A percentile compares a stretch with the other conserved stretches of the same genome.
Conservation (phyloP, 2,888 invertebrate genomes). For the Kryphioiulus occultus region DNA sequence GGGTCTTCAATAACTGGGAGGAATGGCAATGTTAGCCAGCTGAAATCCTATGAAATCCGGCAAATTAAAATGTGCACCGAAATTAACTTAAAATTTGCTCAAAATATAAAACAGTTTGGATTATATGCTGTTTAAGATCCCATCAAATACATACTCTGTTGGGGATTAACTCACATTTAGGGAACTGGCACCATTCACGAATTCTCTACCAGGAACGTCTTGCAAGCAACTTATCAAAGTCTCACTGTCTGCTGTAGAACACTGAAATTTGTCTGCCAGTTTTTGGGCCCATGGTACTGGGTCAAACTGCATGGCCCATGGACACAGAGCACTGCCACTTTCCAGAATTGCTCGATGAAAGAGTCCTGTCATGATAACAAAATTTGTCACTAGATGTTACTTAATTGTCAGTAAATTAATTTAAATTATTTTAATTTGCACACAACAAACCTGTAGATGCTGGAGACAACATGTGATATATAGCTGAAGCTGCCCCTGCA, state of each 20-base stretch:
- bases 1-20: conserved; percentile 37
- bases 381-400: neutral
- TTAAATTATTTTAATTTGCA: too few relatives aligned
- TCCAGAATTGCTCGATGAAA: conserved; percentile 45
- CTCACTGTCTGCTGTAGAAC: conserved; percentile 27
- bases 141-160: neutral
- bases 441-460: neutral
- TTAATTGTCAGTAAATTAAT: too few relatives aligned
- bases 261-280: neutral
- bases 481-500: neutral
- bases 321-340: conserved; percentile 18
- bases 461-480: conserved; percentile 15
- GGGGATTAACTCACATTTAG: neutral
- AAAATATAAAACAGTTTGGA: neutral
- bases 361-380: neutral
- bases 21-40: neutral
- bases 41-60: neutral
- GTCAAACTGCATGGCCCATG: neutral
- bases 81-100: too few relatives aligned
- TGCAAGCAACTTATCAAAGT: neutral
- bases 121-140: too few relatives aligned
- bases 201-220: neutral
- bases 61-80: too few relatives aligned
- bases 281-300: neutral
- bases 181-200: neutral